Percentiles rank a stretch among this genome's conserved stretches.
These are phyloP conservation scores for Ploceus nigricollis DNA, from an alignment of 2,113 vertebrate genomes.

Conservation along the genomic window DNA sequence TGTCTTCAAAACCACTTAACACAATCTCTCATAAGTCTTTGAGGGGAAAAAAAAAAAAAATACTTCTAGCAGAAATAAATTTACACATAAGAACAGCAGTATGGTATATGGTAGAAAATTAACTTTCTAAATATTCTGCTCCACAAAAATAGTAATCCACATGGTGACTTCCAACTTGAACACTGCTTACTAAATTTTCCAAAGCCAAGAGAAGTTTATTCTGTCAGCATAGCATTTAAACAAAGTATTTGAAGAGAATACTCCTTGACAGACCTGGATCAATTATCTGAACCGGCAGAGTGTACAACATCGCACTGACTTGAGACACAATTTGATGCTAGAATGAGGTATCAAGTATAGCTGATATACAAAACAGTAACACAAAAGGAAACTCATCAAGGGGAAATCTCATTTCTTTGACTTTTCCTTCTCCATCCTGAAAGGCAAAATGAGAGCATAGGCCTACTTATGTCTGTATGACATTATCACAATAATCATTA, in stretches of 20 bases:
- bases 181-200: not conserved
- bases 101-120: not conserved
- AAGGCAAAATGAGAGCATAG: not conserved
- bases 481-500: not conserved
- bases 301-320: not conserved
- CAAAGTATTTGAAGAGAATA: not conserved
- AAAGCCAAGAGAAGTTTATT: not conserved
- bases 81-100: not conserved
- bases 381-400: not conserved
- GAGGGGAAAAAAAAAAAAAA: not conserved
- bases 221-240: not conserved
- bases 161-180: not conserved
- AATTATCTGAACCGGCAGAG: not conserved
- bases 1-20: not conserved
- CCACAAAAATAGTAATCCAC: not conserved
- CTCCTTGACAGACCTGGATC: not conserved
- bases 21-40: not conserved
- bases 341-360: not conserved
- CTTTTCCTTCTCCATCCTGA: not conserved
- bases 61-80: not conserved
- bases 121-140: not conserved
- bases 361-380: not conserved
- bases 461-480: not conserved
- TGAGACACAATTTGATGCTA: fast-evolving
- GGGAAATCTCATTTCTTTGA: not conserved